Percentiles rank a stretch among this genome's conserved stretches.
phyloP scores from a whole-genome alignment of 2,888 invertebrate species.

The Candidula unifasciata region DNA sequence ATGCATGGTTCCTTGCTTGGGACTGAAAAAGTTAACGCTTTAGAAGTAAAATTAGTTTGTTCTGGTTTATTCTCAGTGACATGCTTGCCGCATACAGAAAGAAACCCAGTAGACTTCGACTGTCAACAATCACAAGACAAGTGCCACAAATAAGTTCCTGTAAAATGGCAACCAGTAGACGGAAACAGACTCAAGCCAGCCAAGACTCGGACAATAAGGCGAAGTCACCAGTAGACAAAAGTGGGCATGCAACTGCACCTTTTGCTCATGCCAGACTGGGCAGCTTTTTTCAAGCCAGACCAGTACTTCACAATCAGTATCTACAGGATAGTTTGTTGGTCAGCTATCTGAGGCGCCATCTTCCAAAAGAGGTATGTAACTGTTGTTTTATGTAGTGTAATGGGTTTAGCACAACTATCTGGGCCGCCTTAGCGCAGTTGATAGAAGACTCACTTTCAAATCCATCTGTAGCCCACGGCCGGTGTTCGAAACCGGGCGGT shows the following conservation, averaged over 20 bases:
- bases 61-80: neutral
- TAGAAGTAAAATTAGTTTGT: neutral
- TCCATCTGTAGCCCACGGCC: too few species aligned
- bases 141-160: neutral
- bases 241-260: constrained; percentile 33
- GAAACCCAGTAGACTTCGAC: neutral
- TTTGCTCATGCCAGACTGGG: constrained; percentile 73
- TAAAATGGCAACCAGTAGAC: neutral
- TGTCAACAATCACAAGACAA: neutral
- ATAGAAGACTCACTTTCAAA: too few species aligned
- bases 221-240: constrained; percentile 27
- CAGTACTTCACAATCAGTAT: constrained; percentile 78
- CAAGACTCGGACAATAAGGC: constrained; percentile 6
- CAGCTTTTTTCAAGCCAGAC: constrained; percentile 76
- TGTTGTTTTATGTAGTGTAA: too few species aligned
- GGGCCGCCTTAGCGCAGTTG: too few species aligned
- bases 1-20: neutral
- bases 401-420: too few species aligned
- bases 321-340: constrained; percentile 75
- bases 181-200: neutral
- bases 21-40: neutral
- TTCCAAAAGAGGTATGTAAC: constrained; percentile 75
- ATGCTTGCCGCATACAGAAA: neutral
- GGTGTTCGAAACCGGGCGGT: too few species aligned
- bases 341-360: constrained; percentile 74